A percentile compares a stretch with the other conserved stretches of the same genome.
Evolutionary conservation across 1,140 invertebrate species (phyloP).

Genomic region (Doryteuthis pealeii): DNA sequence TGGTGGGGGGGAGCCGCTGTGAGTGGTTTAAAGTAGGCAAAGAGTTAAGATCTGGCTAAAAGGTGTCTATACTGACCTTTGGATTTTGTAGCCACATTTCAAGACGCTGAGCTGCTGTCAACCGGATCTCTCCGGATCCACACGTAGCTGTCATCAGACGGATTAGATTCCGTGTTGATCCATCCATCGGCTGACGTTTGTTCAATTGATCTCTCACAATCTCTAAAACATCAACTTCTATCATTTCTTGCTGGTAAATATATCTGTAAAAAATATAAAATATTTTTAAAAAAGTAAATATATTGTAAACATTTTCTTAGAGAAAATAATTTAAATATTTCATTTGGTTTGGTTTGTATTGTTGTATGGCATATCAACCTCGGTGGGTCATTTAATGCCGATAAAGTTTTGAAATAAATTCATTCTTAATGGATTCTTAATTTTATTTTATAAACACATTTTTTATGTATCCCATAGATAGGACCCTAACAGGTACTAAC

Average conservation of each 20-base stretch:
- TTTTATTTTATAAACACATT: no score
- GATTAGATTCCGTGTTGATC: constrained; percentile 84
- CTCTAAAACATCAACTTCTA: constrained; percentile 82
- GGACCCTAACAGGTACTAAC: no score
- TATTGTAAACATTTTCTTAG: no score
- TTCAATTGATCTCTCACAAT: constrained; percentile 84
- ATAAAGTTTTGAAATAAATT: no score
- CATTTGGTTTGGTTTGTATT: not conserved
- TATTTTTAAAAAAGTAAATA: not conserved
- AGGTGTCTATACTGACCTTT: constrained; percentile 63
- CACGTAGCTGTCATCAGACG: constrained; percentile 80
- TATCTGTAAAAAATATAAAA: constrained; percentile 62
- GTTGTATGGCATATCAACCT: no score
- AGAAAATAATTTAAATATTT: not conserved
- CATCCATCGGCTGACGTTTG: constrained; percentile 80
- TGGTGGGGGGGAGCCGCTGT: no score
- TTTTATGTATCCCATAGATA: no score
- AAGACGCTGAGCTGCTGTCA: constrained; percentile 77
- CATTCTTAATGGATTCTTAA: no score
- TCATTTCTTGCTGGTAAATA: constrained; percentile 67
- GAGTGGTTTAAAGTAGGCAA: no score
- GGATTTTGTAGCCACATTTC: constrained; percentile 96
- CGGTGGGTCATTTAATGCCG: no score
- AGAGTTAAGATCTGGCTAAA: no score
- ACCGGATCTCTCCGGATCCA: constrained; percentile 82